phyloP scores from a whole-genome alignment of 2,888 invertebrate genomes.

The Tribolium freemani region DNA sequence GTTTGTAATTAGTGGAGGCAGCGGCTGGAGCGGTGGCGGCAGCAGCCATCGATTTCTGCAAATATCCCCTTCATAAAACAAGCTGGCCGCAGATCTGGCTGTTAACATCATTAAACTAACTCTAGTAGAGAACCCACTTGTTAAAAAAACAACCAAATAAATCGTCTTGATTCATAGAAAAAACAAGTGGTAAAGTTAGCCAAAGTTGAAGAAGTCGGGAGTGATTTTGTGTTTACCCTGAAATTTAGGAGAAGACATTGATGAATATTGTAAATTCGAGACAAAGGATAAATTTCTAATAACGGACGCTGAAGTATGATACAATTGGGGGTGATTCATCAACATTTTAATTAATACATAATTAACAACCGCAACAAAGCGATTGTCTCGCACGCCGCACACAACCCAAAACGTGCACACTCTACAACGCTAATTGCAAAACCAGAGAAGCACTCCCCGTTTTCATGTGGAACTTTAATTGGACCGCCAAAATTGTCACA shows the following conservation, averaged over 20 bases:
- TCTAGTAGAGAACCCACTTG: neutral
- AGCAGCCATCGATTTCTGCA: conserved; percentile 64
- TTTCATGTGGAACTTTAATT: conserved; percentile 45
- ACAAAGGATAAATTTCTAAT: conserved; percentile 65
- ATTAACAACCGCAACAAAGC: conserved; percentile 66
- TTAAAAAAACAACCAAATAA: conserved; percentile 1
- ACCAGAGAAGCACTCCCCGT: conserved; percentile 38
- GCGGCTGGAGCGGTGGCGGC: conserved; percentile 39
- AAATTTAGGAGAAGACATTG: conserved; percentile 41
- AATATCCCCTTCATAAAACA: conserved; percentile 64
- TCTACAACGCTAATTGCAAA: conserved; percentile 45
- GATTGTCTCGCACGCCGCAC: conserved; percentile 58
- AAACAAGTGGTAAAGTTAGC: neutral
- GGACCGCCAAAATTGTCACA: conserved; percentile 44
- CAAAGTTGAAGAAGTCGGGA: neutral
- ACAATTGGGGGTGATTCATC: conserved; percentile 65
- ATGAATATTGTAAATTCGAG: conserved; percentile 47
- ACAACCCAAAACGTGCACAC: conserved; percentile 38
- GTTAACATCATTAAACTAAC: conserved; percentile 21
- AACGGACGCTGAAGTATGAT: conserved; percentile 62
- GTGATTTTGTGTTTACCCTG: conserved; percentile 1
- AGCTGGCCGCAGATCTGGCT: conserved; percentile 54
- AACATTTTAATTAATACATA: conserved; percentile 67
- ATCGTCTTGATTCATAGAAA: conserved; percentile 1
- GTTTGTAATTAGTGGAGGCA: conserved; percentile 66